phyloP scores from a whole-genome alignment of 2,797 vertebrate species.

The Pangasius mekongensis region DNA sequence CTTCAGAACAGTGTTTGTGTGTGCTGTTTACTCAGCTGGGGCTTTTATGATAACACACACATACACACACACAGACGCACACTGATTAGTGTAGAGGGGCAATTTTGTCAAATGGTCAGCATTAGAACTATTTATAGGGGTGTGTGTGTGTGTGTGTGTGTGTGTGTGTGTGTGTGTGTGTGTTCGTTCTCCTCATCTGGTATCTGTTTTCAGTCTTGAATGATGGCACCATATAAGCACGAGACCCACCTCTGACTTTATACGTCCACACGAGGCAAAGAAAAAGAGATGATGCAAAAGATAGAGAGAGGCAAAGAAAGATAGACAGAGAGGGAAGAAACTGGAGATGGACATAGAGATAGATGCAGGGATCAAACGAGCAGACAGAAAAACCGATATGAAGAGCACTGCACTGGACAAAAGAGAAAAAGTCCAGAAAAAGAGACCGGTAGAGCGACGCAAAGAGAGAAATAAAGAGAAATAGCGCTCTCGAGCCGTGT shows the following conservation, averaged over 20 bases:
- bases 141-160: neutral
- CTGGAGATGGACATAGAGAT: neutral
- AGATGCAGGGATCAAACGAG: neutral
- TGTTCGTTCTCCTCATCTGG: slow-evolving; percentile 17
- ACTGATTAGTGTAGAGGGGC: slow-evolving; percentile 30
- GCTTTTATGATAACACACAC: slow-evolving; percentile 23
- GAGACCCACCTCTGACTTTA: neutral
- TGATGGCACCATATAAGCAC: neutral
- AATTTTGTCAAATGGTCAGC: slow-evolving; percentile 42
- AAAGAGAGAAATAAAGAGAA: too few species aligned
- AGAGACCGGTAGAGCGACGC: neutral
- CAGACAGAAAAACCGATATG: neutral
- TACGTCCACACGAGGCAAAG: neutral
- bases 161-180: neutral
- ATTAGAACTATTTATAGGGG: slow-evolving; percentile 27
- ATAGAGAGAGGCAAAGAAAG: neutral
- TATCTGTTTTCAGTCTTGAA: slow-evolving; percentile 3
- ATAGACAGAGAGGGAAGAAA: neutral
- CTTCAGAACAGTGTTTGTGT: neutral
- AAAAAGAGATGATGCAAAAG: neutral
- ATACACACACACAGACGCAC: slow-evolving; percentile 22
- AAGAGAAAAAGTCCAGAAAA: neutral
- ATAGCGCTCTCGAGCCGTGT: neutral
- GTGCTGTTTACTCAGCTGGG: slow-evolving; percentile 40
- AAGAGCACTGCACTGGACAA: neutral